Percentiles rank a stretch among this genome's conserved stretches.
phyloP scores from a whole-genome alignment of 2,113 vertebrate genomes.

The Acrocephalus arundinaceus region DNA sequence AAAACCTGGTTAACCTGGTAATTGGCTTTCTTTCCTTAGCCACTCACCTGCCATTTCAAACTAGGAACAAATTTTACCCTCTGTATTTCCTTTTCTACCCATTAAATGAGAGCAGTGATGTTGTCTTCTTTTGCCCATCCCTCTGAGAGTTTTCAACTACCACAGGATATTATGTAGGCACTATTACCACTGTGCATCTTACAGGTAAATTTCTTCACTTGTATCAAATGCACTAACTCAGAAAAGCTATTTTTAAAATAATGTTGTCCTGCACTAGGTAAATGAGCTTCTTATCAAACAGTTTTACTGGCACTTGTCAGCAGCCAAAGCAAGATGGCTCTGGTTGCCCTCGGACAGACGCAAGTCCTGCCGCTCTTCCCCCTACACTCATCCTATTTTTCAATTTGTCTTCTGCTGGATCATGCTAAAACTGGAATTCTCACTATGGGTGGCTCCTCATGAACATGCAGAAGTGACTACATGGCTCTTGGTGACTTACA shows the following conservation, averaged over 20 bases:
- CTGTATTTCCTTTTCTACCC: neutral
- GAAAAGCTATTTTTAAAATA: neutral
- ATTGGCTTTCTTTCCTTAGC: neutral
- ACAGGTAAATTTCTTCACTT: neutral
- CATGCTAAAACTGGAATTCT: neutral
- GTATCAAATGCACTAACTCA: neutral
- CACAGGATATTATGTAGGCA: neutral
- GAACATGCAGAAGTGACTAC: neutral
- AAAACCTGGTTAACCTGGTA: neutral
- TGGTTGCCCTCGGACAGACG: accelerated
- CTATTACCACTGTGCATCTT: neutral
- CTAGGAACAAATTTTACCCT: neutral
- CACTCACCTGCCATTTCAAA: neutral
- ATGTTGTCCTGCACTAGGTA: neutral
- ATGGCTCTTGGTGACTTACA: neutral
- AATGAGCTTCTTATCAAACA: neutral
- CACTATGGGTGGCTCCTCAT: accelerated
- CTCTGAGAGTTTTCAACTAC: neutral
- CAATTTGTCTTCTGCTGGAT: neutral
- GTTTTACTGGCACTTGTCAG: neutral
- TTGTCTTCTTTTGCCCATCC: neutral
- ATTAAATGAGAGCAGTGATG: neutral
- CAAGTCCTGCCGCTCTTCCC: neutral
- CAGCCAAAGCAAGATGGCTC: neutral
- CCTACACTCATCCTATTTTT: accelerated